These are phyloP conservation scores for Cherax quadricarinatus DNA, from an alignment of 1,140 invertebrate species.

Conservation along the genomic window DNA sequence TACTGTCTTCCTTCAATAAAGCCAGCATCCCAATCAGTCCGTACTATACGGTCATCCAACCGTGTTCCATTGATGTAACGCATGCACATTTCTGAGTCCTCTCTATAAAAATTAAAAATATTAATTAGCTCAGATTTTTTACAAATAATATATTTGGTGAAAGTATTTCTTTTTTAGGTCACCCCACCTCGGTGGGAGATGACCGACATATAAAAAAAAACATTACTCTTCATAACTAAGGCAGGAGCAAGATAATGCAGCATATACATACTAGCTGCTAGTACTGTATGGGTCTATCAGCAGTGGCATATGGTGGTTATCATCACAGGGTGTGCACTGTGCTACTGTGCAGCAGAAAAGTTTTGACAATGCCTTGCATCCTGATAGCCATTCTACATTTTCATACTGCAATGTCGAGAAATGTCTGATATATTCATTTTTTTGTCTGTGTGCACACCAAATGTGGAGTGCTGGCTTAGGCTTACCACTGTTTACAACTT, in stretches of 20 bases:
- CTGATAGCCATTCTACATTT: neutral
- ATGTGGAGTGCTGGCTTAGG: neutral
- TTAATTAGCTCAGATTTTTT: neutral
- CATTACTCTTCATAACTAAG: too few relatives aligned
- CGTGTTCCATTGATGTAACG: constrained; percentile 97
- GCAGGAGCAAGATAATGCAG: too few relatives aligned
- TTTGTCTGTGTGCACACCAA: constrained; percentile 1
- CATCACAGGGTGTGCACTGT: too few relatives aligned
- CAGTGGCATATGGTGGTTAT: too few relatives aligned
- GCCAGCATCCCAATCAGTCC: constrained; percentile 99
- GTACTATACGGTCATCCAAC: constrained; percentile 96
- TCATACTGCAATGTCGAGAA: constrained; percentile 3
- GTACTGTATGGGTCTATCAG: too few relatives aligned
- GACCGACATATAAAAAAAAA: too few relatives aligned
- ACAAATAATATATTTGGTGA: too few relatives aligned
- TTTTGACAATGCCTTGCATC: constrained; percentile 13
- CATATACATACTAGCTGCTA: too few relatives aligned
- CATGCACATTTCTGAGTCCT: constrained; percentile 95
- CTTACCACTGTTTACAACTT: constrained; percentile 12
- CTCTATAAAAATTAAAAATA: constrained; percentile 34
- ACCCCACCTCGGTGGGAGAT: too few relatives aligned
- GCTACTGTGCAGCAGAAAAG: neutral
- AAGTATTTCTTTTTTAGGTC: too few relatives aligned
- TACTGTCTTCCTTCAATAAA: constrained; percentile 99
- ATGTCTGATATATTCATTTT: constrained; percentile 3